Percentiles rank a stretch among this genome's conserved stretches.
phyloP scores from a whole-genome alignment of 2,888 invertebrate genomes.

The Stenurella melanura region DNA sequence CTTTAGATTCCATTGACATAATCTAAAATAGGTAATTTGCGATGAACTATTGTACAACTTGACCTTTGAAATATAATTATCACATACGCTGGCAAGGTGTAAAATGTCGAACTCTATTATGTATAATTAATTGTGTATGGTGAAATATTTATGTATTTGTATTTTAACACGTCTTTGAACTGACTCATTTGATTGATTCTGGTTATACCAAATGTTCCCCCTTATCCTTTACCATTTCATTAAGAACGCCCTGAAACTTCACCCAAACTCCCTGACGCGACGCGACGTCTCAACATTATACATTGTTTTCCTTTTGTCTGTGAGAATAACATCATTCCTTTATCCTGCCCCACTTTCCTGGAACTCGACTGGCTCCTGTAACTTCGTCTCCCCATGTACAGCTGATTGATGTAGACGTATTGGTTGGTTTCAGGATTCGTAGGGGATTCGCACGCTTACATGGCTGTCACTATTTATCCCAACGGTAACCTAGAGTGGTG shows the following conservation, averaged over 20 bases:
- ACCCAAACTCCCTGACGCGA: conserved; percentile 11
- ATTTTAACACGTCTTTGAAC: background rate
- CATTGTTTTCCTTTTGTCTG: conserved; percentile 16
- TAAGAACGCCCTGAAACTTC: background rate
- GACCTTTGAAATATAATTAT: background rate
- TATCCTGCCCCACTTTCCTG: conserved; percentile 17
- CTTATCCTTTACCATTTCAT: background rate
- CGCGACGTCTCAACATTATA: conserved; percentile 8
- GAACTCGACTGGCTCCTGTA: conserved; percentile 1
- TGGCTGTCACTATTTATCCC: conserved; percentile 72
- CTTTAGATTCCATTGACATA: too few species aligned
- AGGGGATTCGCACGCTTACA: conserved; percentile 59
- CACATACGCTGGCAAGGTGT: background rate
- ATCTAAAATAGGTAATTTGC: background rate
- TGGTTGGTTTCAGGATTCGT: conserved; percentile 62
- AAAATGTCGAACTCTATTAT: background rate
- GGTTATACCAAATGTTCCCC: background rate
- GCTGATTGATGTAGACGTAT: conserved; percentile 60
- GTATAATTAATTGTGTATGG: background rate
- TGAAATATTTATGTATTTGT: background rate
- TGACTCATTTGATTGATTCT: background rate
- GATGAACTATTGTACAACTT: background rate
- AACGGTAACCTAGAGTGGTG: conserved; percentile 72
- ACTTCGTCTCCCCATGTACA: conserved; percentile 27
- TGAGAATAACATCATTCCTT: conserved; percentile 12